These are phyloP conservation scores for Notospermus geniculatus DNA, from an alignment of 1,140 invertebrate genomes.

Conservation along the genomic window DNA sequence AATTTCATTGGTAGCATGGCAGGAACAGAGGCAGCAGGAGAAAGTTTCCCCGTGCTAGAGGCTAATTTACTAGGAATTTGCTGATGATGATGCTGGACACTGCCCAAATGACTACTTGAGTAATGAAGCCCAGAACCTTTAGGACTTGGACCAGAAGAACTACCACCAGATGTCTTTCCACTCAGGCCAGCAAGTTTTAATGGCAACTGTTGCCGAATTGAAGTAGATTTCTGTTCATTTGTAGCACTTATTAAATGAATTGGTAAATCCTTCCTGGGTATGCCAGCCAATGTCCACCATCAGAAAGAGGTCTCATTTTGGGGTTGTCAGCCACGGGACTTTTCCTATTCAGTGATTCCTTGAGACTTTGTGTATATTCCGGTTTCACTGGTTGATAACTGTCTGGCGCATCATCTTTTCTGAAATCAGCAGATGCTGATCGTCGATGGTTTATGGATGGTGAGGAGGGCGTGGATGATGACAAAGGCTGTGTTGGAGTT, in stretches of 20 bases:
- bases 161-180: not conserved
- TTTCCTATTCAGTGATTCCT: conserved; percentile 12
- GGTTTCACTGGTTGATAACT: conserved; percentile 3
- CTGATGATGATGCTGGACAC: no score
- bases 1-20: conserved; percentile 4
- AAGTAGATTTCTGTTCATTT: conserved; percentile 74
- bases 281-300: conserved; percentile 18
- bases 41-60: no score
- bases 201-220: conserved; percentile 79
- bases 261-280: conserved; percentile 27
- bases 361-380: conserved; percentile 10
- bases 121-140: no score
- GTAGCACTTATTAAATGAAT: conserved; percentile 76
- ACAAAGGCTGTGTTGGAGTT: conserved; percentile 23
- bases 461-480: conserved; percentile 7
- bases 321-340: not conserved
- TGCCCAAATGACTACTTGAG: no score
- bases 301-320: conserved; percentile 13
- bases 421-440: conserved; percentile 19
- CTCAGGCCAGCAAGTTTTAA: conserved; percentile 58
- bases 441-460: conserved; percentile 19
- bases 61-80: no score
- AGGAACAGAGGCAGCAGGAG: no score
- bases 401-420: not conserved
- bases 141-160: no score